Conservation (phyloP, 1,140 invertebrate species). For the Condylostylus longicornis region DNA sequence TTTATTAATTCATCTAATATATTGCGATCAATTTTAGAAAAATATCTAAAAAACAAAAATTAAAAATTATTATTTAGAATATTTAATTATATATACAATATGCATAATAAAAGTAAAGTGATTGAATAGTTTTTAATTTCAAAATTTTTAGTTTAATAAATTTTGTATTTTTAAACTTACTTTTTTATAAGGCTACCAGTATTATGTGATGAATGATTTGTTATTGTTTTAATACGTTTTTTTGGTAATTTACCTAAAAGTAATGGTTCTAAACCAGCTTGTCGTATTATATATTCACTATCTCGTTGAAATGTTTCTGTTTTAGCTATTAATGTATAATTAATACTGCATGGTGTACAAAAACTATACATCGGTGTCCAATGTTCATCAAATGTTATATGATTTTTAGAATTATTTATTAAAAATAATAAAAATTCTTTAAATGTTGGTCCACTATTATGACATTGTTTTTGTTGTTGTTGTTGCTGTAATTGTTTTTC, state of each 20-base stretch:
- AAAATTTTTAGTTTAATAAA: slow-evolving; percentile 1
- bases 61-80: neutral
- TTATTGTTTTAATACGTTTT: slow-evolving; percentile 37
- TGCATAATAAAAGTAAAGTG: neutral
- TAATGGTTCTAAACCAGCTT: slow-evolving; percentile 40
- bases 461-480: slow-evolving; percentile 10
- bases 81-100: neutral
- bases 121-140: neutral
- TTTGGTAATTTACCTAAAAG: slow-evolving; percentile 37
- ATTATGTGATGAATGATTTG: slow-evolving; percentile 37
- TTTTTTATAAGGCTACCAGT: slow-evolving; percentile 37
- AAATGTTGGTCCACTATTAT: slow-evolving; percentile 42
- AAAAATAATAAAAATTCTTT: slow-evolving; percentile 52
- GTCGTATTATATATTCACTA: slow-evolving; percentile 46
- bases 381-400: slow-evolving; percentile 45
- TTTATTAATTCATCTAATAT: slow-evolving; percentile 46
- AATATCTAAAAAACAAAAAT: slow-evolving; percentile 33
- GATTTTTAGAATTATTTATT: slow-evolving; percentile 33
- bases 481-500: neutral
- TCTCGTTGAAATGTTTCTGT: slow-evolving; percentile 56
- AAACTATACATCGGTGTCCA: slow-evolving; percentile 58
- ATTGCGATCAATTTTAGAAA: slow-evolving; percentile 40
- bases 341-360: slow-evolving; percentile 57
- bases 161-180: slow-evolving; percentile 3
- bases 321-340: slow-evolving; percentile 46